Conservation (phyloP, 2,113 vertebrate genomes). For the Petroica traversi region DNA sequence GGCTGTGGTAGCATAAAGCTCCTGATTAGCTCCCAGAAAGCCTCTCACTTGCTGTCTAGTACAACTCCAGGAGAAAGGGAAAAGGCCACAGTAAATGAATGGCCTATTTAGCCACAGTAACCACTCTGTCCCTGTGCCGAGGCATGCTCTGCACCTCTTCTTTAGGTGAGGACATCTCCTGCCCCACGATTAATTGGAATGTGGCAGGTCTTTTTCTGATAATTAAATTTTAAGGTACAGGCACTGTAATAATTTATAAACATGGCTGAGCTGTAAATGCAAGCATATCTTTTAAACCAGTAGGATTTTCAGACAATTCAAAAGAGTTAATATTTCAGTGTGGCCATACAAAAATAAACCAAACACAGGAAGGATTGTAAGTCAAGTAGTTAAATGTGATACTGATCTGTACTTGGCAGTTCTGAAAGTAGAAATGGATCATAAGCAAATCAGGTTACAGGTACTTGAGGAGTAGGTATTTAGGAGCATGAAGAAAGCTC, state of each 20-base stretch:
- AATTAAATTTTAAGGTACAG: not conserved
- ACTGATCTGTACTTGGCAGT: not conserved
- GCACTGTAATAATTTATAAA: not conserved
- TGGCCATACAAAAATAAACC: not conserved
- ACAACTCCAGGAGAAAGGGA: not conserved
- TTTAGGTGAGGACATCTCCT: not conserved
- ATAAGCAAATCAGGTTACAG: not conserved
- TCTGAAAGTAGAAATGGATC: not conserved
- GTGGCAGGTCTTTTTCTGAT: not conserved
- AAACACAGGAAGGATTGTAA: not conserved
- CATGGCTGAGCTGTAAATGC: not conserved
- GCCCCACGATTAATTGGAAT: not conserved
- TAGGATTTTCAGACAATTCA: not conserved
- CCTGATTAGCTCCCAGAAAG: not conserved
- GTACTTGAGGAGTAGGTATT: not conserved
- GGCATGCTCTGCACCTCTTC: not conserved
- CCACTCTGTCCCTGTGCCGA: not conserved
- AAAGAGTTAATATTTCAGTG: not conserved
- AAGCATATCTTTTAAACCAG: not conserved
- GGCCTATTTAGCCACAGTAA: fast-evolving
- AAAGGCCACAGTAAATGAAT: not conserved
- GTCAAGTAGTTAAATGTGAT: not conserved
- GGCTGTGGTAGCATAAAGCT: not conserved
- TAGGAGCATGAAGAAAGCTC: not conserved
- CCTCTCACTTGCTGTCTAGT: not conserved